These are phyloP conservation scores for Aegypius monachus DNA, from an alignment of 2,113 vertebrate species.

Conservation along the genomic window DNA sequence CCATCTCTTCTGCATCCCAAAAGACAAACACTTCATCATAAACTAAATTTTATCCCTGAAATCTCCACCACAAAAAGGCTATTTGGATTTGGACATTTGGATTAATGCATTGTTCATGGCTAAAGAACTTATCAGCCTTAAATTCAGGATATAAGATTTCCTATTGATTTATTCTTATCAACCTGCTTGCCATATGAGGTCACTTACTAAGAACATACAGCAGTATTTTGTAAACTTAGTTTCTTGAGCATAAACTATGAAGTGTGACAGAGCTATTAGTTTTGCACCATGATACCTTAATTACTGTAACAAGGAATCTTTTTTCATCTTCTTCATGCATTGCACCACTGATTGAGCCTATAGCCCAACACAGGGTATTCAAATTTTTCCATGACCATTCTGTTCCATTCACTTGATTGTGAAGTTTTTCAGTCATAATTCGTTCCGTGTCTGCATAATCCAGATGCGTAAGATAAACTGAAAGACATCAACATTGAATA, in stretches of 20 bases:
- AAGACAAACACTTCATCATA: not conserved
- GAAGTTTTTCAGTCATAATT: constrained; percentile 99
- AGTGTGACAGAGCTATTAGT: not conserved
- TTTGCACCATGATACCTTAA: constrained; percentile 81
- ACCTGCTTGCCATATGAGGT: not conserved
- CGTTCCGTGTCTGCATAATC: constrained; percentile 97
- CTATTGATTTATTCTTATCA: not conserved
- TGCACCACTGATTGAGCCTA: constrained; percentile 96
- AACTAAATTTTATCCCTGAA: not conserved
- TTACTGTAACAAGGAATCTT: constrained; percentile 96
- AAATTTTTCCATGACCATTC: constrained; percentile 99
- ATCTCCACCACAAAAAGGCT: not conserved
- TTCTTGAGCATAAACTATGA: not conserved
- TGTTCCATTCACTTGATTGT: constrained; percentile 97
- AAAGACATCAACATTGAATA: not conserved
- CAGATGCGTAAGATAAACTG: constrained; percentile 97
- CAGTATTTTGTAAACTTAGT: not conserved
- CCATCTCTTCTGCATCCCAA: not conserved
- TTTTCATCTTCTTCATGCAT: constrained; percentile 99
- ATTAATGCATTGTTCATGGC: not conserved
- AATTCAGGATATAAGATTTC: not conserved
- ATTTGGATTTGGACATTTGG: not conserved
- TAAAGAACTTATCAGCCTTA: not conserved
- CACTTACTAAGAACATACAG: not conserved
- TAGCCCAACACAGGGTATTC: constrained; percentile 97